Evolutionary conservation across 2,113 vertebrate genomes (phyloP), one percentile per base, ranked within the genome.

Genomic region (Felis chaus): DNA sequence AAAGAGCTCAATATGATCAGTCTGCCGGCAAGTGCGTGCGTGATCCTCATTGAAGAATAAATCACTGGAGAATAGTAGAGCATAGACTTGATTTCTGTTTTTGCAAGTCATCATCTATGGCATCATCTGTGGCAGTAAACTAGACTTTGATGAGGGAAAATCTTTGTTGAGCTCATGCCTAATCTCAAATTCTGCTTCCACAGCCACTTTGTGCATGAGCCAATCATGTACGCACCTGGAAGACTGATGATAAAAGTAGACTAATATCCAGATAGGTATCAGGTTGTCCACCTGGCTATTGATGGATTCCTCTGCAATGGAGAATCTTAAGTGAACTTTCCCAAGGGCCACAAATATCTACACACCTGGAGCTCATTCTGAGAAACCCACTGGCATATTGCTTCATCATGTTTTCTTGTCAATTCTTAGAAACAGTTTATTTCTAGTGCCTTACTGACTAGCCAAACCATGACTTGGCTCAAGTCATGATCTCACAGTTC

Each of bases 171-270:
- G 13, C 27, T 31, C 13, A 13, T 61, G 9, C 4, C 5, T 94
- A 36, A 63, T 4, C 11, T 78, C 57, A 63, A 39, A 25, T 31
- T 78, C 11, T 68, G 13, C 0, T 19, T 39, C 12, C n/a, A 5
- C 4, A 55, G 14, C 36, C 13, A 39, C 7, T 27, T n/a, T 68
- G 27, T 66, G 50, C 27, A 21, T 25, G 15, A 16, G 9, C 5
- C n/a, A 4, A 5, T 25, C 3, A 7, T 5, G 5, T 61, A 57
- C 68, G 7, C 6, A 29, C 13, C 7, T 36, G 12, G 3, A 39
- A 68, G 13, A 3, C 13, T 82, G 5, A 61, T 18, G 31, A 55
- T 31, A 36, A 63, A 69, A 10, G 16, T 16, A 15, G 7, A 15
- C 4, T 69, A 12, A 45, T 61, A 50, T 23, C 7, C 16, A 41